phyloP scores from a whole-genome alignment of 1,140 invertebrate species.

The Drosophila funebris region DNA sequence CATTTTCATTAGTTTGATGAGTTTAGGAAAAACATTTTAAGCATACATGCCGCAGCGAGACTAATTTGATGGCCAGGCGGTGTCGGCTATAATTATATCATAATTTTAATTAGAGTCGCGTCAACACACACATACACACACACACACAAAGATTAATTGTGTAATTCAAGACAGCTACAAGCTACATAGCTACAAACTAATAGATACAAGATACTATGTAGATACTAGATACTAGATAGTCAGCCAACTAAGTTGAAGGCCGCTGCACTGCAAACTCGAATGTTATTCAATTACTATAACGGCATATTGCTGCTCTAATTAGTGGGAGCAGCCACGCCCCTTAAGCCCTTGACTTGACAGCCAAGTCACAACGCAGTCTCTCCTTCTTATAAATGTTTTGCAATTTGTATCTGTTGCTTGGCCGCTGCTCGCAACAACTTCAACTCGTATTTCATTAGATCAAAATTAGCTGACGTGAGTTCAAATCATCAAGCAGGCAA shows the following conservation, averaged over 20 bases:
- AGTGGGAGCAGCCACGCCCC: constrained; percentile 22
- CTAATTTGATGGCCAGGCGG: constrained; percentile 48
- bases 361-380: constrained; percentile 29
- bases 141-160: constrained; percentile 64
- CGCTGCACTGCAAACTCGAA: constrained; percentile 22
- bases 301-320: constrained; percentile 47
- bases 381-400: constrained; percentile 65
- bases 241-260: constrained; percentile 22
- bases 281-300: constrained; percentile 54
- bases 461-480: constrained; percentile 68
- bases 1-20: constrained; percentile 70
- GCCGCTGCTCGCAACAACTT: constrained; percentile 6
- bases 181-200: constrained; percentile 3
- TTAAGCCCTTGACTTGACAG: constrained; percentile 1
- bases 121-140: constrained; percentile 7
- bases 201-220: constrained; percentile 19
- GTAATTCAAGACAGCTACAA: constrained; percentile 43
- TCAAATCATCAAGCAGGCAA: constrained; percentile 19
- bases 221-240: constrained; percentile 6
- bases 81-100: constrained; percentile 67
- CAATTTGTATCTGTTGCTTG: constrained; percentile 64
- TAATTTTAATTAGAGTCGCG: constrained; percentile 70
- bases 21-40: constrained; percentile 34
- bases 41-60: constrained; percentile 6
- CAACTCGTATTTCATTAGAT: constrained; percentile 64